Base-by-base conservation (phyloP, 2,888 invertebrate genomes). In the Pediacus dermestoides region DNA sequence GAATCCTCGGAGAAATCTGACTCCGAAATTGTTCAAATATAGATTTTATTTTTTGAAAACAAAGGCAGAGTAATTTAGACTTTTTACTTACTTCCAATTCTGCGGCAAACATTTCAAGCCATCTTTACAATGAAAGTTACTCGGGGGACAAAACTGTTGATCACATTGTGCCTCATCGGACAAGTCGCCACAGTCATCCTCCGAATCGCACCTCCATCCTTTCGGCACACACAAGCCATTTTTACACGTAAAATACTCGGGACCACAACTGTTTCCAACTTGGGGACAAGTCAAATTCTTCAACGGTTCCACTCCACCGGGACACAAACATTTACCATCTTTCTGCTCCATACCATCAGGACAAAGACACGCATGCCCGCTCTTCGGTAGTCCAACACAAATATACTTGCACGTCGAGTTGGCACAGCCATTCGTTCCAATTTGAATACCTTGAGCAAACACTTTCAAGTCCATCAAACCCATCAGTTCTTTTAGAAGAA, bases 381-480 rank as follows among this genome's bases (percentile, higher is more conserved):
- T 55, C 37, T 60, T 75, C 0, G 91, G 90, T 6, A 78, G 76
- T 0, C 86, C 85, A 3, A 91, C 75, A 57, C 93, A 92, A 44
- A 92, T 72, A 49, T 86, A 81, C 1, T 81, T 74, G 52, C 92
- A 92, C 9, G 72, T 73, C 9, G 52, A 27, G 23, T 70, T 71
- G 0, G 76, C 73, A 57, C 91, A 91, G 0, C 77, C 77, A 55
- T 88, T 89, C 8, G 73, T 78, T 1, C 88, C 88, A 26, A 79
- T 75, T 61, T 88, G 88, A 11, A 84, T 72, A 41, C 81, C 82
- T 56, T 85, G 84, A 0, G 85, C 85, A 53, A 78, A 87, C 6
- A 88, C 81, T 67, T 86, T 91, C 43, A 93, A 67, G 63, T 90
- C 91, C 87, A 90, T 89, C 30, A 89, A 66, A 1, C 86, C 83